Base-by-base conservation (phyloP, 2,113 vertebrate species). In the Thamnophis sirtalis region DNA sequence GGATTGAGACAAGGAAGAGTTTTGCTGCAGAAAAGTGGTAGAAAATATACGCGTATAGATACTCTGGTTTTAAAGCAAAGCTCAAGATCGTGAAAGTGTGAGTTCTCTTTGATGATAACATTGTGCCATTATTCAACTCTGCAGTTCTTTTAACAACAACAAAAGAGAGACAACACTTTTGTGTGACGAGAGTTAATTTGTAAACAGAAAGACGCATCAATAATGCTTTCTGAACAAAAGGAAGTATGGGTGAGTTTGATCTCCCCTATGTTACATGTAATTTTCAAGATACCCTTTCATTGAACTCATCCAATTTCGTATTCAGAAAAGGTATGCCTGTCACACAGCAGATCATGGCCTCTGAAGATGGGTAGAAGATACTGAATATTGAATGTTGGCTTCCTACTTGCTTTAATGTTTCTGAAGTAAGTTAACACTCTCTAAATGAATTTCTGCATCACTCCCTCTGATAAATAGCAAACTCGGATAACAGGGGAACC, bases 161-260 rank as follows among this genome's bases (percentile, higher is more conserved):
- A 95, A 95, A 87, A 93, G 94, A 89, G 0, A 55, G 51, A 92
- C 84, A 13, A 4, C 38, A 10, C 7, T 90, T 94, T 91, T 92
- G 93, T 53, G 63, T 94, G 89, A 90, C 88, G 92, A 92, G 88
- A 92, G 94, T 95, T 89, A 58, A 92, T 58, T 92, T 94, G 89
- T 92, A 92, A 95, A 94, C 92, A 89, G 28, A 68, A 50, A 50
- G 26, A 89, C 7, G 4, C 9, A 49, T 50, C 24, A 95, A 92
- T 95, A 95, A 26, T 92, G 94, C 80, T 90, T 92, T 58, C 43
- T 92, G 93, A 94, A 48, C 22, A 87, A 94, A 94, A 1, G 63
- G 38, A 86, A 94, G 87, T 93, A 88, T 1, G 92, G 48, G 84
- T 60, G 90, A 88, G 5, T 22, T 11, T 53, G 50, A 84, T 21